Percentiles rank a stretch among this genome's conserved stretches.
Evolutionary conservation across 2,113 vertebrate species (phyloP).

Genomic region (Otus sunia): DNA sequence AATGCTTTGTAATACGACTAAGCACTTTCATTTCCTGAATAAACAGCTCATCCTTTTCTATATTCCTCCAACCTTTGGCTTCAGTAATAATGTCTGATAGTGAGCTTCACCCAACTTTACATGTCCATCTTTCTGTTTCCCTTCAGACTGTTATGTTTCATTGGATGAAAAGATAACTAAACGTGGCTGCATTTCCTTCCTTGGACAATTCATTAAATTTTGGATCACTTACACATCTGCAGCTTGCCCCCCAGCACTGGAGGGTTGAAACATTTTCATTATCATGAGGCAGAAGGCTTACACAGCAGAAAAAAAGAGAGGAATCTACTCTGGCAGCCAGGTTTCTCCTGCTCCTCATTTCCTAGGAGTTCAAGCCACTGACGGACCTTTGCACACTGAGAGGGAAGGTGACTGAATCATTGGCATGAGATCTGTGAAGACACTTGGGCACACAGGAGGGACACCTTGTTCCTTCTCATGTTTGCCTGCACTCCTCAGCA

Average conservation of each 20-base stretch:
- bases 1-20: neutral
- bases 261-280: neutral
- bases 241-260: neutral
- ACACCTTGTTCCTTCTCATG: neutral
- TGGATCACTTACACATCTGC: neutral
- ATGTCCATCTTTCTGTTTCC: neutral
- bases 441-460: neutral
- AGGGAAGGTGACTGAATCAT: neutral
- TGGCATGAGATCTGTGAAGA: neutral
- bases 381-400: too few relatives aligned
- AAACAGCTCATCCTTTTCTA: neutral
- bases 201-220: neutral
- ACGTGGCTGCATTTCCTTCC: neutral
- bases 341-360: neutral
- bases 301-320: neutral
- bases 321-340: neutral
- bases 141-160: neutral
- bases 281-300: neutral
- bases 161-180: neutral
- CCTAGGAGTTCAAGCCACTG: neutral
- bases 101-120: neutral
- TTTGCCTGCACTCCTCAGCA: neutral
- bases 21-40: neutral
- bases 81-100: neutral
- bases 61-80: neutral